Base-by-base conservation (phyloP, 2,888 invertebrate species). In the Carcina quercana region DNA sequence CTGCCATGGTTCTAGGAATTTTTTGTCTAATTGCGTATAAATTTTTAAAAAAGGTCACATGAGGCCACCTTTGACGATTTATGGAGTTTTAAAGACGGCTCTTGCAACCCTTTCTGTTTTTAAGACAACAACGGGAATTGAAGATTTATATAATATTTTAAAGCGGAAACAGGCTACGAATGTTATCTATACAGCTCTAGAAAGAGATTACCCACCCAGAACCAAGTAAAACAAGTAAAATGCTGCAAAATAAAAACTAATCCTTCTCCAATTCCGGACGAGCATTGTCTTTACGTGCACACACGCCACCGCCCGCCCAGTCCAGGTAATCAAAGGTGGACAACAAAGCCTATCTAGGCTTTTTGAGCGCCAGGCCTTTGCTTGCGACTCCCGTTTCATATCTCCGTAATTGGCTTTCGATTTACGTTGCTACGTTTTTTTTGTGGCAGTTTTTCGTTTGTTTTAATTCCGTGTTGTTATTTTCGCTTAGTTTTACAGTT, bases 311-410 rank as follows among this genome's bases (percentile, higher is more conserved):
- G 21, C 36, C 48, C 46, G 41, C 47, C 50, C 53, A 51, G 54
- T 53, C 46, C 53, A 52, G 62, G 73, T 80, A 82, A 80, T 82
- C 79, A 82, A 79, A 80, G 75, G 73, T 70, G 65, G 63, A 69
- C 61, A 55, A 76, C 75, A 75, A 78, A 78, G 73, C 62, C 68
- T 57, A 66, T 69, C 65, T 25, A 61, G 59, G 62, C 67, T 74
- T 75, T 79, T 71, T 68, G 70, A 68, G 47, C 53, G 45, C 35
- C 10, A 31, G 61, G 62, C 67, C 68, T 68, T 66, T 71, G 62
- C 58, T 49, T 49, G 39, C 20, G 12, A 43, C 50, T 57, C 55
- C 59, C 65, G 68, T 70, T 67, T 66, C 65, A 67, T 68, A 63
- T 61, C 63, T 59, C 65, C 45, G 66, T 78, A 79, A 82, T 80